A percentile compares a stretch with the other conserved stretches of the same genome.
Conservation (phyloP, 2,797 vertebrate species). For the Acipenser transmontanus region DNA sequence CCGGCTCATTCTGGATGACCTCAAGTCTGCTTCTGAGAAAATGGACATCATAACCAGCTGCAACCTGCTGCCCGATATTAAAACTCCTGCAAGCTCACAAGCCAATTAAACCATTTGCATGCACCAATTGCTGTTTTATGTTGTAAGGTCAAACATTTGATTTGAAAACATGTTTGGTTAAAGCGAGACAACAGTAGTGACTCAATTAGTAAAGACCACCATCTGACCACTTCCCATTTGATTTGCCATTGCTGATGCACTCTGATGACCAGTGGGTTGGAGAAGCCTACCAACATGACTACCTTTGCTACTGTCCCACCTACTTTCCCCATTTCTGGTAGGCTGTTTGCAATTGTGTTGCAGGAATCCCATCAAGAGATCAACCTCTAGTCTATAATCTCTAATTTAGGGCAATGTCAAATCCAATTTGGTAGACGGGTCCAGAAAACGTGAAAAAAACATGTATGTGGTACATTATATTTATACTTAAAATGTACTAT, state of each 20-base stretch:
- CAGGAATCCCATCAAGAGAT: no score
- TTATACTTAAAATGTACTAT: no score
- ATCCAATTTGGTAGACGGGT: no score
- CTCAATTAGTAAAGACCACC: background rate
- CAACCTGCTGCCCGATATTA: slow-evolving; percentile 77
- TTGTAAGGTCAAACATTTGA: background rate
- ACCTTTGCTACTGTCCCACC: no score
- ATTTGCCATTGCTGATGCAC: background rate
- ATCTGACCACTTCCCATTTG: background rate
- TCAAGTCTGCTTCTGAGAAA: slow-evolving; percentile 75
- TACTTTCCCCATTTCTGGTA: no score
- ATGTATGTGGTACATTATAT: no score
- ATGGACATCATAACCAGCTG: slow-evolving; percentile 89
- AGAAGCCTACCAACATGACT: no score
- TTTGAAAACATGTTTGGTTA: background rate
- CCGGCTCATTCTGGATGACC: slow-evolving; percentile 75
- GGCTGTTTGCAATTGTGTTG: no score
- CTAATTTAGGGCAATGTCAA: no score
- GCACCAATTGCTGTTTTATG: background rate
- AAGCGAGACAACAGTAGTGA: background rate
- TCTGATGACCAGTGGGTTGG: no score
- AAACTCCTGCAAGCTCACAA: slow-evolving; percentile 6
- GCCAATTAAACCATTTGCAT: background rate
- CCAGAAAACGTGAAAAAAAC: no score
- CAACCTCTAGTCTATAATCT: no score